These are phyloP conservation scores for Conger conger DNA, from an alignment of 2,113 vertebrate genomes.

Conservation along the genomic window DNA sequence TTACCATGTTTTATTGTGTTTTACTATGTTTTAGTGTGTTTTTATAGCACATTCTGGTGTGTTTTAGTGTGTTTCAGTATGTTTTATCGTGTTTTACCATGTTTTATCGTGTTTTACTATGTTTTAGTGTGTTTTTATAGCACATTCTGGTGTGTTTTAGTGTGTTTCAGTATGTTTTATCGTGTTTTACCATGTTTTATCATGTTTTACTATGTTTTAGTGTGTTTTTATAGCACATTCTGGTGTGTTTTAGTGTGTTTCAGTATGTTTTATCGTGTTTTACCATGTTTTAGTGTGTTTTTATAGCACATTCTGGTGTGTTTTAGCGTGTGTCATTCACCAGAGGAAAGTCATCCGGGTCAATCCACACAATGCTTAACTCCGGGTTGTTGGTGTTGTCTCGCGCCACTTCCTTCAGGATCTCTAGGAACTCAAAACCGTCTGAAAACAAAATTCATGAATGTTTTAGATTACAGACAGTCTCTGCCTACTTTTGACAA, in stretches of 20 bases:
- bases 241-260: no score
- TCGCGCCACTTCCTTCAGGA: constrained; percentile 92
- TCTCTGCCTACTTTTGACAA: neutral
- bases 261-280: no score
- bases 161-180: no score
- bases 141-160: no score
- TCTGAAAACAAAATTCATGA: constrained; percentile 66
- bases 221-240: neutral
- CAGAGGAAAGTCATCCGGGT: constrained; percentile 94
- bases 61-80: no score
- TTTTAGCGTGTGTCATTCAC: constrained; percentile 64
- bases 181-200: no score
- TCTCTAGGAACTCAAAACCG: constrained; percentile 95
- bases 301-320: neutral
- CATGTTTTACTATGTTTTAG: no score
- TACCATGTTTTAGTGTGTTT: no score
- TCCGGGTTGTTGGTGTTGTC: constrained; percentile 96
- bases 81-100: no score
- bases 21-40: no score
- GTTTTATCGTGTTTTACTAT: no score
- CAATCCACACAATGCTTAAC: constrained; percentile 95
- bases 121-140: neutral
- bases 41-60: no score
- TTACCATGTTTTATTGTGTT: neutral
- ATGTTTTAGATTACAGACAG: neutral